Percentiles rank a stretch among this genome's conserved stretches.
Conservation (phyloP, 2,113 vertebrate species). For the Motacilla tschutschensis region DNA sequence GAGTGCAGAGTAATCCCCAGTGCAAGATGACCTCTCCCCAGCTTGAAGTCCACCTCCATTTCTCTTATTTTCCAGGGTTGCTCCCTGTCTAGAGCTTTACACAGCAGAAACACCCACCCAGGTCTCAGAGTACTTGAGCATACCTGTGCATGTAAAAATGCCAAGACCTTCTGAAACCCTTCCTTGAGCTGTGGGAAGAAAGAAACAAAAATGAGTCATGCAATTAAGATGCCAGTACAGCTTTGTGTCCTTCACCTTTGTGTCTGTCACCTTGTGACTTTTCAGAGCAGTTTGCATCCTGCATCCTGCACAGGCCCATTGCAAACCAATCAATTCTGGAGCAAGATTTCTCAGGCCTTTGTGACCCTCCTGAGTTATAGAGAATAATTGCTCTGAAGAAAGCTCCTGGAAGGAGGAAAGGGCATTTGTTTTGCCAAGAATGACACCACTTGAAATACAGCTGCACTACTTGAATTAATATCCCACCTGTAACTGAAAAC, state of each 20-base stretch:
- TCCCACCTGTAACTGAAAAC: not conserved
- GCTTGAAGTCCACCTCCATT: not conserved
- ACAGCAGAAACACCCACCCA: not conserved
- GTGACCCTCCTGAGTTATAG: not conserved
- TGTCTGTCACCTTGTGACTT: not conserved
- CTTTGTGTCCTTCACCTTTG: not conserved
- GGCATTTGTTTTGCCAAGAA: conserved; percentile 21
- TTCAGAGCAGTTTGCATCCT: not conserved
- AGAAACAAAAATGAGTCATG: not conserved
- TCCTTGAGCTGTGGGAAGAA: not conserved
- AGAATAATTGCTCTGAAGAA: conserved; percentile 28
- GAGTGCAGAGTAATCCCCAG: not conserved
- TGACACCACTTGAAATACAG: conserved; percentile 4
- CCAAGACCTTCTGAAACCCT: not conserved
- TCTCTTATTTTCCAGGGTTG: not conserved
- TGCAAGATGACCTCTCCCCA: not conserved
- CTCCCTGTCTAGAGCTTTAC: not conserved
- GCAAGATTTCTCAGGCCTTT: not conserved
- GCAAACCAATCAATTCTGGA: not conserved
- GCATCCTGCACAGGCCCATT: not conserved
- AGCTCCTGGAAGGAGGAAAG: not conserved
- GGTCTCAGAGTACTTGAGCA: not conserved
- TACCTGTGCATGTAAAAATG: not conserved
- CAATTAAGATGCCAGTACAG: not conserved
- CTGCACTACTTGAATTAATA: conserved; percentile 1